Conservation (phyloP, 2,797 vertebrate genomes). For the Lutjanus argentimaculatus region DNA sequence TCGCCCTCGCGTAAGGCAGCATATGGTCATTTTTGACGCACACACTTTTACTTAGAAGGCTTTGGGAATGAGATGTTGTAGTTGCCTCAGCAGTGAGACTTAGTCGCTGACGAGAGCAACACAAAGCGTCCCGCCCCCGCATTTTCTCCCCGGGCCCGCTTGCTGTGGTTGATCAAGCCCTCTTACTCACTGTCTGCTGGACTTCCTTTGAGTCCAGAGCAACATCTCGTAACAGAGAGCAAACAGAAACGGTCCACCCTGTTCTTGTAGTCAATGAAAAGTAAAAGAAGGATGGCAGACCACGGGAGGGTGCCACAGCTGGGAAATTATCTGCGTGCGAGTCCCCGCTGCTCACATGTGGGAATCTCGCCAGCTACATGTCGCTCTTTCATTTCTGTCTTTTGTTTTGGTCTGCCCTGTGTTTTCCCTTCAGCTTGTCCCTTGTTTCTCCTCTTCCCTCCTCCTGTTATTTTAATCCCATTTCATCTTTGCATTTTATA, state of each 20-base stretch:
- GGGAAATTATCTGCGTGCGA: slow-evolving; percentile 38
- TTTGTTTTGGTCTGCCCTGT: slow-evolving; percentile 42
- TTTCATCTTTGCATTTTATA: slow-evolving; percentile 20
- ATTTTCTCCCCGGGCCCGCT: slow-evolving; percentile 55
- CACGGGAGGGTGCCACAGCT: slow-evolving; percentile 59
- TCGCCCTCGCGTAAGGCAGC: slow-evolving; percentile 33
- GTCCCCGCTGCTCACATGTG: slow-evolving; percentile 31
- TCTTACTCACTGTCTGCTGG: slow-evolving; percentile 82
- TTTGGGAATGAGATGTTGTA: slow-evolving; percentile 41
- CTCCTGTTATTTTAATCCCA: slow-evolving; percentile 27
- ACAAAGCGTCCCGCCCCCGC: slow-evolving; percentile 57
- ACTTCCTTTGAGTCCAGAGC: slow-evolving; percentile 74
- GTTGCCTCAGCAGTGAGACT: slow-evolving; percentile 42
- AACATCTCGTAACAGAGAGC: slow-evolving; percentile 33
- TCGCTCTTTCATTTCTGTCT: slow-evolving; percentile 21
- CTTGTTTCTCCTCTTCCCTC: slow-evolving; percentile 17
- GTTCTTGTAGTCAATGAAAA: slow-evolving; percentile 37
- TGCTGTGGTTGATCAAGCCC: slow-evolving; percentile 61
- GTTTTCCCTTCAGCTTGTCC: slow-evolving; percentile 18
- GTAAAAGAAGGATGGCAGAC: slow-evolving; percentile 11
- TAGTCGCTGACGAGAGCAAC: slow-evolving; percentile 44
- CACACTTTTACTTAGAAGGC: neutral
- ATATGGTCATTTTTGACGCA: slow-evolving; percentile 53
- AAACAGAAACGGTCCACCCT: slow-evolving; percentile 41
- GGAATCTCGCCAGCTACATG: slow-evolving; percentile 24